Conservation (phyloP, 2,797 vertebrate species). For the Rhabdophis nuchalis region DNA sequence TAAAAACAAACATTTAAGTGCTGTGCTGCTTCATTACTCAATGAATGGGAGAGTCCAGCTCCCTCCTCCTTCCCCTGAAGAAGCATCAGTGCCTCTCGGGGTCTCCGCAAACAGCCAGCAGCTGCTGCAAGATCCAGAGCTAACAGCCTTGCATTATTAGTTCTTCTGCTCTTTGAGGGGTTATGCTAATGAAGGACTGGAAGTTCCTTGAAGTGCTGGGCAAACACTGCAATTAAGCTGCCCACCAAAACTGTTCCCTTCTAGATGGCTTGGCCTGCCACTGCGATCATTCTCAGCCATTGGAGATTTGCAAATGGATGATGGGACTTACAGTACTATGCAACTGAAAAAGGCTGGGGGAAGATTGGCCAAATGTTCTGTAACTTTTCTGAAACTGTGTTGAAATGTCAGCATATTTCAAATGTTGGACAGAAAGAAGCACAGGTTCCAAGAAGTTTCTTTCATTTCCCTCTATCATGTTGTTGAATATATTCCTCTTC, state of each 20-base stretch:
- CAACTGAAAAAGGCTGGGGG: neutral
- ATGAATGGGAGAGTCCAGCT: neutral
- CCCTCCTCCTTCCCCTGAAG: constrained; percentile 23
- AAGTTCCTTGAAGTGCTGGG: constrained; percentile 53
- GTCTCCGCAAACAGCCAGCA: neutral
- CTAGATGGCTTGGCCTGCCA: neutral
- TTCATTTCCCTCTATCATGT: neutral
- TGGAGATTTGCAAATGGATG: neutral
- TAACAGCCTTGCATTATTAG: constrained; percentile 51
- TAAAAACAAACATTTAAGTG: constrained; percentile 44
- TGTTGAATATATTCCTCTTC: neutral
- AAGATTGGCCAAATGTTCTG: neutral
- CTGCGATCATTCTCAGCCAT: neutral
- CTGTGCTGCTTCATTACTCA: constrained; percentile 14
- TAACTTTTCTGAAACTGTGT: neutral
- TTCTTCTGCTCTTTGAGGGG: constrained; percentile 38
- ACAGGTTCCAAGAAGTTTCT: neutral
- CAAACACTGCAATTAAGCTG: constrained; percentile 29
- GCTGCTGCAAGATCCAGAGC: constrained; percentile 44
- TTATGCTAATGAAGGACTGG: constrained; percentile 47
- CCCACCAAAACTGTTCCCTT: neutral
- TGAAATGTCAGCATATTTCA: neutral
- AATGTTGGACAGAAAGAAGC: neutral
- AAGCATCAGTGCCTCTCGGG: constrained; percentile 37
- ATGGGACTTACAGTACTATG: neutral